These are phyloP conservation scores for Threskiornis aethiopicus DNA, from an alignment of 2,797 vertebrate species.

Conservation along the genomic window DNA sequence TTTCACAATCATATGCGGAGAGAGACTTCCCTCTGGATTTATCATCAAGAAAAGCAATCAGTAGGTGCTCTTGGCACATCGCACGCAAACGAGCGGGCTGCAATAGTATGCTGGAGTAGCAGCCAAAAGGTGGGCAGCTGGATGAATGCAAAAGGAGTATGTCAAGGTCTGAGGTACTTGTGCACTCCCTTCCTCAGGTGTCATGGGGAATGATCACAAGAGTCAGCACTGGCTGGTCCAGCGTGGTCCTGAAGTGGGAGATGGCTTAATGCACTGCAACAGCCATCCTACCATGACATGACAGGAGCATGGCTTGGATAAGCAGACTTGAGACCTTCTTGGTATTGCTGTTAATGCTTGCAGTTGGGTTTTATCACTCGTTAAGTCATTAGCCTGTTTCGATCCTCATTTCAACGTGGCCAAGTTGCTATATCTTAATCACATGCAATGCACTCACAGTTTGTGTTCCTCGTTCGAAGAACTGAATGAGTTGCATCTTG, in stretches of 20 bases:
- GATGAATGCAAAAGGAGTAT: neutral
- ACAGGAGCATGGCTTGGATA: neutral
- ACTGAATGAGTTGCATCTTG: constrained; percentile 10
- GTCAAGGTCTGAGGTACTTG: neutral
- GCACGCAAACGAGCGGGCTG: neutral
- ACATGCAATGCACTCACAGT: neutral
- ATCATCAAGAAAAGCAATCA: neutral
- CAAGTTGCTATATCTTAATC: neutral
- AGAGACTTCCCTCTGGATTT: neutral
- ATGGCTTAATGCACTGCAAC: neutral
- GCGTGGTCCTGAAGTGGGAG: neutral
- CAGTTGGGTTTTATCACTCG: neutral
- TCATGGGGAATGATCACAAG: neutral
- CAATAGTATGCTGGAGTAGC: neutral
- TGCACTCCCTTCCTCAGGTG: neutral
- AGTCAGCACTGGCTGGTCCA: neutral
- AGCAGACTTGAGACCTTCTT: neutral
- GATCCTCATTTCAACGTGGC: neutral
- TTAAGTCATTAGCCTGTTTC: neutral
- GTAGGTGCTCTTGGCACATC: neutral
- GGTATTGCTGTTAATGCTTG: neutral
- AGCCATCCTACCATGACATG: neutral
- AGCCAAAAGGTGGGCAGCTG: neutral
- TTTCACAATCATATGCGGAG: neutral
- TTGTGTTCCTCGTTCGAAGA: neutral